Evolutionary conservation across 2,888 invertebrate genomes (phyloP).

Genomic region (Athalia cordata): DNA sequence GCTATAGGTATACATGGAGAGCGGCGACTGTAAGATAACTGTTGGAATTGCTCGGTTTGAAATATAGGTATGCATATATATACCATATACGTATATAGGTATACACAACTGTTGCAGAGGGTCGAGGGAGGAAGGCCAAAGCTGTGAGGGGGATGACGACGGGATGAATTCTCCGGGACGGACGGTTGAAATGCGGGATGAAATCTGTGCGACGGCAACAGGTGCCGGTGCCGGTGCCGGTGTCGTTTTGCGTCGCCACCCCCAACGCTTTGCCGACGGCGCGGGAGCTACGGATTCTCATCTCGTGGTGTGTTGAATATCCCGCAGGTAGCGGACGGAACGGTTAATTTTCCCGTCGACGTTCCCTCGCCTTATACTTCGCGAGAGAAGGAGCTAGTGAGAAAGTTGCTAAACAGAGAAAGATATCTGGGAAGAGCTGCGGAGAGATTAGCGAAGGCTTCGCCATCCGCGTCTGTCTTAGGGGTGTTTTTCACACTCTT

Average conservation of each 20-base stretch:
- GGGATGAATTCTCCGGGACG: neutral
- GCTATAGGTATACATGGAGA: no score
- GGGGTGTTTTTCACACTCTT: no score
- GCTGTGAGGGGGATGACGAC: neutral
- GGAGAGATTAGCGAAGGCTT: conserved; percentile 14
- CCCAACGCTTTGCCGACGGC: neutral
- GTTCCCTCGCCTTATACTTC: neutral
- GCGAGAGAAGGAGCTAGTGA: no score
- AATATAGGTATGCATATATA: no score
- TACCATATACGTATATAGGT: no score
- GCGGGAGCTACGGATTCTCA: neutral
- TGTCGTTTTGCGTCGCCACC: neutral
- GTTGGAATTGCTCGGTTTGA: no score
- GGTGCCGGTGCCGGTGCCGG: conserved; percentile 11
- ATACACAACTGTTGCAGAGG: neutral
- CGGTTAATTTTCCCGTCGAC: neutral
- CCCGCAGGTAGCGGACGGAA: neutral
- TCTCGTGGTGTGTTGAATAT: conserved; percentile 4
- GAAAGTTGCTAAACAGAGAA: no score
- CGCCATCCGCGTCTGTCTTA: neutral
- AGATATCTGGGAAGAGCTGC: no score
- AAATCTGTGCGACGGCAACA: conserved; percentile 36
- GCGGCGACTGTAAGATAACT: no score
- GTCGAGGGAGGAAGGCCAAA: neutral
- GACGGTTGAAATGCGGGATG: conserved; percentile 21